Percentiles rank a stretch among this genome's conserved stretches.
Evolutionary conservation across 2,888 invertebrate species (phyloP).

Genomic region (Sinelater perroti): DNA sequence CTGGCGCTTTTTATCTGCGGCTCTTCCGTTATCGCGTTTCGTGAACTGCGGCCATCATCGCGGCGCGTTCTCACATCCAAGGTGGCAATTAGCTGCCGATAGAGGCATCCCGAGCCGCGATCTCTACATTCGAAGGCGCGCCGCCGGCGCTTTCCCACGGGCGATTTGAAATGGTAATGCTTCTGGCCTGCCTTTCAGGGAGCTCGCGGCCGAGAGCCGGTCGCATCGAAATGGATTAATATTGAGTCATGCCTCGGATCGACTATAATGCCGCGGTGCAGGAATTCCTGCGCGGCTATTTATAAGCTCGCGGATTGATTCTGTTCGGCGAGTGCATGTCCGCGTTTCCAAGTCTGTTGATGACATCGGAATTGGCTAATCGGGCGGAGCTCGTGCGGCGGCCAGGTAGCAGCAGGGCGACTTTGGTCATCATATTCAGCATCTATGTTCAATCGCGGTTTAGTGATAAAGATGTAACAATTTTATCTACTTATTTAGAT

Average conservation of each 20-base stretch:
- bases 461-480: too few relatives aligned
- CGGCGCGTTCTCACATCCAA: neutral
- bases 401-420: too few relatives aligned
- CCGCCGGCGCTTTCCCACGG: constrained; percentile 13
- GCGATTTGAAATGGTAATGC: constrained; percentile 19
- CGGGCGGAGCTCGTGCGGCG: too few relatives aligned
- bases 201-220: neutral
- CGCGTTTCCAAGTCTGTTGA: too few relatives aligned
- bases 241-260: constrained; percentile 1
- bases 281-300: constrained; percentile 8
- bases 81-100: constrained; percentile 1
- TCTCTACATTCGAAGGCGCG: neutral
- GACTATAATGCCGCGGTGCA: constrained; percentile 5
- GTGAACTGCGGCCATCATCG: neutral
- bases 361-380: too few relatives aligned
- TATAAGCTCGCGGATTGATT: constrained; percentile 2
- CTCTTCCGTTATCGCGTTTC: constrained; percentile 3
- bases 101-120: neutral
- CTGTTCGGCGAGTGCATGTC: neutral
- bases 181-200: constrained; percentile 3
- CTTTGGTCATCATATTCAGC: too few relatives aligned
- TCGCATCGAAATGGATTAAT: neutral
- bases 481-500: too few relatives aligned
- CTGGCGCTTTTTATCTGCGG: constrained; percentile 3
- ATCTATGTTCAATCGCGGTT: too few relatives aligned